A percentile compares a stretch with the other conserved stretches of the same genome.
phyloP scores from a whole-genome alignment of 2,888 invertebrate genomes.

The Drosophila lutescens region DNA sequence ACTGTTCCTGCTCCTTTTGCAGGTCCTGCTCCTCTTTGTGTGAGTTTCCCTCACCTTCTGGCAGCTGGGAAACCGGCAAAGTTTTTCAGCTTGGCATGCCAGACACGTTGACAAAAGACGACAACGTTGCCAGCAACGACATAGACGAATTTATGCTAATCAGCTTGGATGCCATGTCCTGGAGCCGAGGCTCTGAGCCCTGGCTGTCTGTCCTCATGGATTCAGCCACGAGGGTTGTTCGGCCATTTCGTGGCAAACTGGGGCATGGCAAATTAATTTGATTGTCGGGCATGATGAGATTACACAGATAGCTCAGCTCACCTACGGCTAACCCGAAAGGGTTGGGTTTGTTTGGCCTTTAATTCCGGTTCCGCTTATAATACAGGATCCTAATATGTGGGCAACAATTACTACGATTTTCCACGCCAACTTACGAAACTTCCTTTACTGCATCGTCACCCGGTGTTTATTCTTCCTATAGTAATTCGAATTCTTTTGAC shows the following conservation, averaged over 20 bases:
- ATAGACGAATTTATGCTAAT: conserved; percentile 79
- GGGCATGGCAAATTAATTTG: conserved; percentile 48
- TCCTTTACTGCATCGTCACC: not conserved
- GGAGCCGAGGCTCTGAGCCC: not conserved
- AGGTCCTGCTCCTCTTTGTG: conserved; percentile 1
- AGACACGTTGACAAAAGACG: conserved; percentile 79
- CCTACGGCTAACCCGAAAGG: conserved; percentile 24
- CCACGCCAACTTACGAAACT: not conserved
- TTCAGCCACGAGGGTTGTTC: conserved; percentile 41
- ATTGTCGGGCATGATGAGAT: conserved; percentile 45
- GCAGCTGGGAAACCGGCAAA: conserved; percentile 46
- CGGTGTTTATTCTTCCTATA: not conserved
- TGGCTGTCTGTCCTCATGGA: conserved; percentile 22
- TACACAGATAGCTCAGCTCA: conserved; percentile 27
- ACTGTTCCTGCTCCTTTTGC: not conserved
- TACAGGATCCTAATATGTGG: conserved; percentile 2
- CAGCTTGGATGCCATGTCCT: conserved; percentile 62
- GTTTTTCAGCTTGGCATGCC: conserved; percentile 71
- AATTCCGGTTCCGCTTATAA: conserved; percentile 9
- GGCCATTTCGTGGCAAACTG: conserved; percentile 41
- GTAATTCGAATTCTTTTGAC: too few relatives aligned
- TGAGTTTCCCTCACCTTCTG: conserved; percentile 50
- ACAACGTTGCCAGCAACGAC: conserved; percentile 65
- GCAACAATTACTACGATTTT: conserved; percentile 22
- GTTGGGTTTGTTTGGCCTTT: conserved; percentile 10